phyloP scores from a whole-genome alignment of 2,888 invertebrate genomes.

The Suillia variegata region DNA sequence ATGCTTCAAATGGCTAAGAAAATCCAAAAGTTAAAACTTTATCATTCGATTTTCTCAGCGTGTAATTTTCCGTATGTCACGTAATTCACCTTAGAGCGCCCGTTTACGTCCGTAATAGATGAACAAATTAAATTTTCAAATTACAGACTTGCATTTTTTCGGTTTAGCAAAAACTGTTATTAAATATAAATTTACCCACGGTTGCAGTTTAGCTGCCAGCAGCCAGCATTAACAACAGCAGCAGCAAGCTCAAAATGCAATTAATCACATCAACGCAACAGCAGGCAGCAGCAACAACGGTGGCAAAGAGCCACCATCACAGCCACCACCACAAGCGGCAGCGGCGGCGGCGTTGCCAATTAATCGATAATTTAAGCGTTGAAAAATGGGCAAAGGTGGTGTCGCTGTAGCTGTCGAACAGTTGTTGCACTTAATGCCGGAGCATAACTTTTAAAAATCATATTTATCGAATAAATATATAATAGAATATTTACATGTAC shows the following conservation, averaged over 20 bases:
- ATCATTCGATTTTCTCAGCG: too few species aligned
- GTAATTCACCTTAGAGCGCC: background rate
- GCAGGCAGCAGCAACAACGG: background rate
- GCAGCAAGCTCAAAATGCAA: background rate
- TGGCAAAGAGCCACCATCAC: background rate
- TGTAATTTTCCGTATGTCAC: background rate
- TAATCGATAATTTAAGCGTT: background rate
- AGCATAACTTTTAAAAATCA: too few species aligned
- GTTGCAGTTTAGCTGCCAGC: too few species aligned
- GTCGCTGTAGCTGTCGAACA: too few species aligned
- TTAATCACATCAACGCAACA: background rate
- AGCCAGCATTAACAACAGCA: too few species aligned
- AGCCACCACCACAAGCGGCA: background rate
- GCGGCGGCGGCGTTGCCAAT: background rate
- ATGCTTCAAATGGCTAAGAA: too few species aligned
- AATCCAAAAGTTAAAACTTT: too few species aligned
- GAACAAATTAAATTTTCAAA: background rate
- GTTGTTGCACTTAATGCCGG: too few species aligned
- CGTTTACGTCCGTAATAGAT: background rate
- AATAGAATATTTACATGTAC: too few species aligned
- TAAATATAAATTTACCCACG: background rate
- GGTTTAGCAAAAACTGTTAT: background rate
- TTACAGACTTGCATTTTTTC: background rate
- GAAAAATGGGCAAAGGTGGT: background rate
- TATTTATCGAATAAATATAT: too few species aligned